Evolutionary conservation across 2,113 vertebrate genomes (phyloP), one percentile per base, ranked within the genome.

Genomic region (Oceanodroma tethys): DNA sequence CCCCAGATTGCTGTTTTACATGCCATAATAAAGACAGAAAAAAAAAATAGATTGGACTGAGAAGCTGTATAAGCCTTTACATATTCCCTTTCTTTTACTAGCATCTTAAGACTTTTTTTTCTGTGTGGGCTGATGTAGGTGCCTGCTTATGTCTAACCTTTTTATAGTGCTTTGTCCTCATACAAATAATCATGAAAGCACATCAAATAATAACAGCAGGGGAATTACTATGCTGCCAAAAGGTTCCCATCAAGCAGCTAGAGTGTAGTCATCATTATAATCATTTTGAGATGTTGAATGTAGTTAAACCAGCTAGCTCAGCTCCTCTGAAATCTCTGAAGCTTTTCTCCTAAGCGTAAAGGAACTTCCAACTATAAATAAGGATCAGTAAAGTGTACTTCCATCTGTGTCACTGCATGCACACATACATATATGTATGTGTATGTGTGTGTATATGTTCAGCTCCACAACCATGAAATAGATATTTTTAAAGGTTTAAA

Each of bases 101-200:
- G 13, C 52, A 84, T 83, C 38, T 95, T 90, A 88, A 48, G 52
- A 76, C 11, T 34, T 48, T 70, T 52, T 85, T 80, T 67, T 30
- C 26, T 79, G 5, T 56, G 30, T 60, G n/a, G 60, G 81, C n/a
- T 95, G 79, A 59, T 95, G 65, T 63, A 86, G 82, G 48, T 95
- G 36, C 68, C 83, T 93, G 53, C 65, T 91, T 95, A 90, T 85
- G 47, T 90, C 82, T 94, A 86, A 81, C 60, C 55, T 66, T 76
- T 93, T 94, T 95, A 80, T 53, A 90, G 68, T 87, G 79, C 62
- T 94, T 96, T 95, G 81, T 93, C 85, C 80, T 96, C 38, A 80
- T 74, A 95, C 82, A 97, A 97, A 95, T 96, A 92, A 95, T 95
- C 88, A 88, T 81, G 80, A 95, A 97, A 95, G 58, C 81, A 89